Percentiles rank a stretch among this genome's conserved stretches.
Evolutionary conservation across 2,797 vertebrate genomes (phyloP).

Genomic region (Centroberyx gerrardi): DNA sequence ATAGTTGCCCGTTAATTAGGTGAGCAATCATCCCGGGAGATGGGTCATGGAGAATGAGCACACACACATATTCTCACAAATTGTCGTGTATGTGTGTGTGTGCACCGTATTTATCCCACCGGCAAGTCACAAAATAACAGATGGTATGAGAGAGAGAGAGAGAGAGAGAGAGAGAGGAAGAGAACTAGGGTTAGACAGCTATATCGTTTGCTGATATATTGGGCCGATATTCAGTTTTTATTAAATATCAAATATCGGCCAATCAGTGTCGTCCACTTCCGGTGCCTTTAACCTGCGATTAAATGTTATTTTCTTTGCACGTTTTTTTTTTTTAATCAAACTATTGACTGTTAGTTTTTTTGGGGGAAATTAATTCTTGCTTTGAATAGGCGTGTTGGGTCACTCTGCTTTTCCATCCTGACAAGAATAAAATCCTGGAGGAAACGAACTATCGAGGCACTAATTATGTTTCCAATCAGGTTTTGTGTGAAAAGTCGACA

Average conservation of each 20-base stretch:
- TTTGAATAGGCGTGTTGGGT: too few relatives aligned
- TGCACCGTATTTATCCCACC: conserved; percentile 13
- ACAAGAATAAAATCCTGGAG: too few relatives aligned
- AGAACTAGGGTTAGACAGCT: neutral
- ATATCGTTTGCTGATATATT: neutral
- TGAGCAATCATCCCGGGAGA: conserved; percentile 32
- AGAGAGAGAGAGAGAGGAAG: neutral
- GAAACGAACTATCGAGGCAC: too few relatives aligned
- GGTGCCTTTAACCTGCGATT: too few relatives aligned
- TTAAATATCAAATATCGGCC: neutral
- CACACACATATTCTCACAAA: conserved; percentile 1
- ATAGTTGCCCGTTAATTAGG: conserved; percentile 50
- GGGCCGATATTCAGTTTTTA: neutral
- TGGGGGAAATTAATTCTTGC: too few relatives aligned
- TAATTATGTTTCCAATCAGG: too few relatives aligned
- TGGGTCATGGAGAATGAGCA: conserved; percentile 22
- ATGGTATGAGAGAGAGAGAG: conserved; percentile 1
- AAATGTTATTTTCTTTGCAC: too few relatives aligned
- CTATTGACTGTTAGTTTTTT: too few relatives aligned
- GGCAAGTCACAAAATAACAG: conserved; percentile 9
- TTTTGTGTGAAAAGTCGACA: too few relatives aligned
- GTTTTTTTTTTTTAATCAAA: too few relatives aligned
- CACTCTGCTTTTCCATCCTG: too few relatives aligned
- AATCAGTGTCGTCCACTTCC: too few relatives aligned
- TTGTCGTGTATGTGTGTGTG: neutral